Conservation (phyloP, 2,113 vertebrate genomes). For the Phalacrocorax carbo region DNA sequence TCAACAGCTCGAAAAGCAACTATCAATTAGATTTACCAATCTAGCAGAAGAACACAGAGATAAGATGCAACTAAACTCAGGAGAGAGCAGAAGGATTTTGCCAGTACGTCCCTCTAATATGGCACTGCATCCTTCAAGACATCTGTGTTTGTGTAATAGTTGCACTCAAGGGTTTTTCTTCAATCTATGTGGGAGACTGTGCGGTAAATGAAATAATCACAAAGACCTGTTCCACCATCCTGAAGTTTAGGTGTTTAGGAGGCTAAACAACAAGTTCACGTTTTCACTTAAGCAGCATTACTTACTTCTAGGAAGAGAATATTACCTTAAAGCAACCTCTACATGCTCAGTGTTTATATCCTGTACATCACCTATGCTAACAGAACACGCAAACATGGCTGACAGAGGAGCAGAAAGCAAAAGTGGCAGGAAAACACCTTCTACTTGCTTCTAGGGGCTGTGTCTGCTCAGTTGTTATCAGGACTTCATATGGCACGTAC, state of each 20-base stretch:
- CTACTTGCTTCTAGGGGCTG: no score
- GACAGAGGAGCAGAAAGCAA: neutral
- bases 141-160: neutral
- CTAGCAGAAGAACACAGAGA: neutral
- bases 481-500: neutral
- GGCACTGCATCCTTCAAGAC: neutral
- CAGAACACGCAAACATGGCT: neutral
- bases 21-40: neutral
- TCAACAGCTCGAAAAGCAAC: neutral
- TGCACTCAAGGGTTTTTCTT: neutral
- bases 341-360: neutral
- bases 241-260: no score
- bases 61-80: neutral
- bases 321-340: neutral
- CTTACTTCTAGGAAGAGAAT: no score
- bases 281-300: neutral
- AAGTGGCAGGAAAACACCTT: neutral
- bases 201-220: neutral
- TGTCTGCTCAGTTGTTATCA: neutral
- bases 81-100: neutral
- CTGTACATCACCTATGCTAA: neutral
- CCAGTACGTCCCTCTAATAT: neutral
- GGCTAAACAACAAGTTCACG: neutral
- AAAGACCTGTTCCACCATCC: neutral
- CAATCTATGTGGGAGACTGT: neutral